Base-by-base conservation (phyloP, 2,113 vertebrate species). In the Ardeotis arabs region DNA sequence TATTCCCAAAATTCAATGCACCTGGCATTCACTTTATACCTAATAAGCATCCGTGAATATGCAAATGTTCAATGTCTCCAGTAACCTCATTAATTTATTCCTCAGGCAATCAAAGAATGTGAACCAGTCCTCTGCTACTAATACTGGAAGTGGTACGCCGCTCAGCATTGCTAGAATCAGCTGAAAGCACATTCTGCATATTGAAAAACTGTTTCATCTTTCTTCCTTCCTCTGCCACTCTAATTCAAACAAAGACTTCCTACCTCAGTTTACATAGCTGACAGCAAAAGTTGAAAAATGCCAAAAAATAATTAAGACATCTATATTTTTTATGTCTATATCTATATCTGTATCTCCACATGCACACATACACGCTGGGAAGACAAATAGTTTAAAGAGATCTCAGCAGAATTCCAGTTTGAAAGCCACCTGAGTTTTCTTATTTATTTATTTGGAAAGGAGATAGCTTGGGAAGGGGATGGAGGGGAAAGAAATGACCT, bases 11-110 rank as follows among this genome's bases (percentile, higher is more conserved):
- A 98, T 98, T 98, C 96, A 88, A 82, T 84, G 97, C 98, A 98
- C 98, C 98, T 98, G 98, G 97, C 97, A 97, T 98, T 98, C 96
- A 96, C 98, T 96, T 97, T 98, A 97, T 97, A 98, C 96, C 97
- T 98, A 98, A 98, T 98, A 98, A 98, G 98, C 98, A 98, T 96
- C 98, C 60, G 97, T 98, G 98, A 98, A 98, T 98, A 98, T 98
- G 98, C 98, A 98, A 98, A 98, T 98, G 94, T 83, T 96, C 98
- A 89, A 92, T 96, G 97, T 98, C 98, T 98, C 96, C 93, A 90
- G 97, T 98, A 98, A 98, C 98, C 97, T 98, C 98, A 98, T 98
- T 98, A 98, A 98, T 98, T 98, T 98, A 98, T 98, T 98, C 98
- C 98, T 98, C 97, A 98, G 98, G 98, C 98, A 98, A 98, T 98